A percentile compares a stretch with the other conserved stretches of the same genome.
Evolutionary conservation across 35 echinoderm and acorn worm species (phyloP).

Genomic region (Lytechinus pictus): DNA sequence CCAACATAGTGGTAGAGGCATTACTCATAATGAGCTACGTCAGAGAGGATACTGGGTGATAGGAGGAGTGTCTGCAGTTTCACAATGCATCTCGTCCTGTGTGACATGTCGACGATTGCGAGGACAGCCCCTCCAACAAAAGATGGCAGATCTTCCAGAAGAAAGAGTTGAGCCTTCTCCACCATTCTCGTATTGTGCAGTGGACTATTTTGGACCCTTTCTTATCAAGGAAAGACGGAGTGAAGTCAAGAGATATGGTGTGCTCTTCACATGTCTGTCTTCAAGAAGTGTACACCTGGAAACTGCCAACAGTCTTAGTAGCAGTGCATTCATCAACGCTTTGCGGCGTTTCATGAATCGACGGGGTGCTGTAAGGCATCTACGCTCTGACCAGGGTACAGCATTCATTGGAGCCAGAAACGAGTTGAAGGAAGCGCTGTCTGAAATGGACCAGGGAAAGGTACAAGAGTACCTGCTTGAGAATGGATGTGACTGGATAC

Average conservation of each 20-base stretch:
- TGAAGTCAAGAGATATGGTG: constrained; percentile 78
- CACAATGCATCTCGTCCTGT: constrained; percentile 53
- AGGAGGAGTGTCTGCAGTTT: constrained; percentile 67
- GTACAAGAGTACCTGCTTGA: constrained; percentile 48
- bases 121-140: constrained; percentile 54
- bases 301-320: constrained; percentile 46
- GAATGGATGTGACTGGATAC: constrained; percentile 56
- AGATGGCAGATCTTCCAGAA: constrained; percentile 71
- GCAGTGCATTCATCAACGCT: constrained; percentile 69
- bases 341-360: constrained; percentile 67
- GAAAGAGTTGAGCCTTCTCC: constrained; percentile 53
- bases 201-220: constrained; percentile 83
- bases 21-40: constrained; percentile 63
- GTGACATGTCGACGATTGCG: constrained; percentile 54
- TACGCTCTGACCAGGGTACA: constrained; percentile 71
- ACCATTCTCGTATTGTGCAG: constrained; percentile 75
- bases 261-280: constrained; percentile 76
- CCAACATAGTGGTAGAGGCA: constrained; percentile 68
- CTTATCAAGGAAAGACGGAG: constrained; percentile 58
- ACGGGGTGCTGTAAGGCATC: constrained; percentile 70
- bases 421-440: constrained; percentile 58
- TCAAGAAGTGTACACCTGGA: constrained; percentile 78
- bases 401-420: constrained; percentile 67
- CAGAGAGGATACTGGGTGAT: constrained; percentile 80
- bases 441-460: constrained; percentile 58